These are phyloP conservation scores for Saccostrea glomerata DNA, from an alignment of 1,140 invertebrate species.

Conservation along the genomic window DNA sequence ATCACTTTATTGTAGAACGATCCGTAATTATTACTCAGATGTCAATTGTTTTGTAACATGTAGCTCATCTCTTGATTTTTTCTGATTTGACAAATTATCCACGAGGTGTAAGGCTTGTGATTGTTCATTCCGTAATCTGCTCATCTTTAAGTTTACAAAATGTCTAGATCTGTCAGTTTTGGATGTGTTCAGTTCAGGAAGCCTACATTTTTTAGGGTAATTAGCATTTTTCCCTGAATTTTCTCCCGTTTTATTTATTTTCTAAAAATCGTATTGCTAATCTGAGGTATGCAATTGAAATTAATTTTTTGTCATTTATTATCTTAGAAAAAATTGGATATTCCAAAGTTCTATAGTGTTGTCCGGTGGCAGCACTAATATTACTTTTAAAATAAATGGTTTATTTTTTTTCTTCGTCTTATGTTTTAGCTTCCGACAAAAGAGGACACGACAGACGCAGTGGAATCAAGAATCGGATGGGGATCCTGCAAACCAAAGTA, in stretches of 20 bases:
- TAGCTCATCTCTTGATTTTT: neutral
- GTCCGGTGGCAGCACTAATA: no score
- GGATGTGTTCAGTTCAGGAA: neutral
- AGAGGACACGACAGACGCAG: neutral
- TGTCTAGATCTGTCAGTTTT: neutral
- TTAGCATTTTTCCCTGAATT: neutral
- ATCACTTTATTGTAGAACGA: no score
- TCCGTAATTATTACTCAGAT: neutral
- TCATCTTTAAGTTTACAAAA: neutral
- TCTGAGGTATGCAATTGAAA: no score
- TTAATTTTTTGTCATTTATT: no score
- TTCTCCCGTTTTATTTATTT: no score
- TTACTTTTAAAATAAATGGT: no score
- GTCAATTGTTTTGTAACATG: neutral
- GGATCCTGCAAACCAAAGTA: conserved; percentile 25
- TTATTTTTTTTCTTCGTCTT: no score
- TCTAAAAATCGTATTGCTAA: no score
- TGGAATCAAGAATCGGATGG: neutral
- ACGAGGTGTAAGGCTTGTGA: neutral
- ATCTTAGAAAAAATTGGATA: no score
- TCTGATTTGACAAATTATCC: neutral
- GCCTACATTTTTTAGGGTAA: neutral
- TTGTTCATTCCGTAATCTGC: neutral
- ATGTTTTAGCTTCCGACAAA: neutral
- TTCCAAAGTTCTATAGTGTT: no score